Evolutionary conservation across 2,797 vertebrate species (phyloP), one percentile per base, ranked within the genome.

Genomic region (Enteromius viviparus): DNA sequence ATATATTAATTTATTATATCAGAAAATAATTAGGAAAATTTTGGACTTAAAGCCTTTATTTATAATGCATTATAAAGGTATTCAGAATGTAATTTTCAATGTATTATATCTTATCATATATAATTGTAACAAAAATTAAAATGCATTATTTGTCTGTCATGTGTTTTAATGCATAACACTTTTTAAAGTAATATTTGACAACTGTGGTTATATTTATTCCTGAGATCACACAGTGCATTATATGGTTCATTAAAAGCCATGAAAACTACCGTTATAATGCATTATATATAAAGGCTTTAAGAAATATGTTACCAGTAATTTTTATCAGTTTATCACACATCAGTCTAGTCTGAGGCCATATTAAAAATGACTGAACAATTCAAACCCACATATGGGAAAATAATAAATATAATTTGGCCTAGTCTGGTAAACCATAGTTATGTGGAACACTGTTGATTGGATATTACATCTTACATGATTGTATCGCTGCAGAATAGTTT

Each of bases 391-490:
- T 65, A 32, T 34, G 29, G 62, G 32, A 65, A 17, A 34, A 65
- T 19, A 19, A 58, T 55, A 74, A 42, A 4, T 62, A 34, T 45
- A 19, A 21, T 65, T 65, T 23, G 29, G 19, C 26, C 42, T 49
- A 62, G 12, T 68, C 21, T 78, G 62, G 40, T 26, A 69, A 34
- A 26, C 32, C 62, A 65, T 68, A 51, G 47, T 55, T 19, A 69
- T 53, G 15, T 69, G 8, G 14, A 40, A 34, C 21, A 53, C 32
- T 79, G 2, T 42, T 55, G 45, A 66, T 78, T 79, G 64, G 8
- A 40, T 79, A 40, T 51, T 69, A 69, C 15, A 55, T 69, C 49
- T 68, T 53, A 53, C 2, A 68, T 68, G 32, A 53, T 11, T 60
- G 53, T 42, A 45, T 70, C 4, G 7, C 78, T 47, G 37, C 78